Evolutionary conservation across 2,797 vertebrate genomes (phyloP), one percentile per base, ranked within the genome.

Genomic region (Cyprinella venusta): DNA sequence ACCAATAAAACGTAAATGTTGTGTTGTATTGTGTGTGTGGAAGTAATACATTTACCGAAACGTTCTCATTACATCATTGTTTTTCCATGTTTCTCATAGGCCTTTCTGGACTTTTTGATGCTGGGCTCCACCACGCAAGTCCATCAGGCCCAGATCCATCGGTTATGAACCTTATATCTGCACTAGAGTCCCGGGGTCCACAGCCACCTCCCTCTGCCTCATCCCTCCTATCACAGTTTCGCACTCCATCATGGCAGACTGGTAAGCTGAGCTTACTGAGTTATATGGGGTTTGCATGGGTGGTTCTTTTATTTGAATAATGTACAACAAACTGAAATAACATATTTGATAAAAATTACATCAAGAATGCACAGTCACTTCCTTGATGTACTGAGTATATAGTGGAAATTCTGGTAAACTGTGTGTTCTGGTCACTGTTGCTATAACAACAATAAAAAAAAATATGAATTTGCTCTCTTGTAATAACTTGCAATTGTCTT

Each of bases 81-180:
- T 38, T 68, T 61, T 45, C 18, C 5, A 30, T 82, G 21, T 81
- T 71, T 8, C 36, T 75, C 12, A 21, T 87, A 97, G 97, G 97
- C 90, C 94, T 98, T 61, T 98, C 97, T 2, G 97, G 97, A 88
- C 95, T 98, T 72, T 98, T 98, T 84, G 97, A 98, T 92, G 96
- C 97, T 67, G 97, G 97, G 84, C 95, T 98, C 71, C 97, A 98
- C 90, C 97, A 97, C 56, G 95, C 96, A 18, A 96, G 96, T 90
- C 96, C 96, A 5, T 96, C 95, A n/a, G 96, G 95, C 68, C 96
- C 96, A 0, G 97, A 98, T 81, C 96, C 97, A 72, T 98, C 97
- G 0, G 97, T 98, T 89, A 98, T 98, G 97, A 98, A 98, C 93
- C 95, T 98, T 90, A 98, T 98, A 89, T 98, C 97, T 0, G 97